phyloP scores from a whole-genome alignment of 2,113 vertebrate species.

The Antechinus flavipes region DNA sequence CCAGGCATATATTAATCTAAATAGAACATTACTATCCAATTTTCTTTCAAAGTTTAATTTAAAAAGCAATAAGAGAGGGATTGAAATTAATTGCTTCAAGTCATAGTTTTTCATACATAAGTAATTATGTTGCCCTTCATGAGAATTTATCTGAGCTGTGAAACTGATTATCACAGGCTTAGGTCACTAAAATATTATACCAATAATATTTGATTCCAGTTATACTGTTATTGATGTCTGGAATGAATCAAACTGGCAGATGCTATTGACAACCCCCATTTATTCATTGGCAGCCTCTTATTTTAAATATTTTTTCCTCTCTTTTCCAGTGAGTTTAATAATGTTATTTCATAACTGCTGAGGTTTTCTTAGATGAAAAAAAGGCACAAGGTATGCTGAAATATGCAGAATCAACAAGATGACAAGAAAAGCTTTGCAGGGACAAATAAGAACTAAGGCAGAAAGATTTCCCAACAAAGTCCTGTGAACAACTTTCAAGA shows the following conservation, averaged over 20 bases:
- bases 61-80: conserved; percentile 77
- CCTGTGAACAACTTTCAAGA: conserved; percentile 56
- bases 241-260: conserved; percentile 80
- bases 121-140: conserved; percentile 77
- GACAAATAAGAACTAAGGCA: conserved; percentile 68
- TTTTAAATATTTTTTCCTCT: conserved; percentile 63
- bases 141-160: conserved; percentile 84
- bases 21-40: conserved; percentile 42
- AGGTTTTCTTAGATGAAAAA: conserved; percentile 75
- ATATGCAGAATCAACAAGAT: conserved; percentile 80
- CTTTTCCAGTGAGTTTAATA: conserved; percentile 67
- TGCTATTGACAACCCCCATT: conserved; percentile 56
- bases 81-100: conserved; percentile 79
- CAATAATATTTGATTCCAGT: conserved; percentile 81
- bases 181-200: conserved; percentile 75
- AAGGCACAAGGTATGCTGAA: conserved; percentile 71
- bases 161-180: conserved; percentile 82
- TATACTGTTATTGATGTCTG: conserved; percentile 71
- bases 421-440: conserved; percentile 74
- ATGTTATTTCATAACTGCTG: conserved; percentile 75
- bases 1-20: conserved; percentile 45
- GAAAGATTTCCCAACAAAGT: conserved; percentile 56
- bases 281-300: conserved; percentile 50
- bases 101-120: conserved; percentile 73
- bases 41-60: conserved; percentile 73